phyloP scores from a whole-genome alignment of 2,888 invertebrate genomes.

The Agrochola lychnidis region DNA sequence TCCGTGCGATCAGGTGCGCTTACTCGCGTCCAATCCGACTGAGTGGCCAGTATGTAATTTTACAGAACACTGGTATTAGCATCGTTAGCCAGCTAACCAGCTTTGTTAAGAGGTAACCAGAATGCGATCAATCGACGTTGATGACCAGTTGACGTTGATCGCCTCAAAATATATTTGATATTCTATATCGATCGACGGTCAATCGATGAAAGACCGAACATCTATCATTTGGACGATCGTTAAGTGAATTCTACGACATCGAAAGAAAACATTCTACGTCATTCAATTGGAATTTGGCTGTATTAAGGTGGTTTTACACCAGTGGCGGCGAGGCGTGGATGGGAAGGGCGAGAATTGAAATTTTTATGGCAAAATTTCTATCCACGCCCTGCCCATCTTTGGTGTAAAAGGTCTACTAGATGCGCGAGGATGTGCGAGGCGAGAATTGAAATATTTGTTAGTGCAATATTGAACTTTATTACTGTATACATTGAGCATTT shows the following conservation, averaged over 20 bases:
- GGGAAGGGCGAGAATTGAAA: no score
- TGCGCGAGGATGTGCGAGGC: no score
- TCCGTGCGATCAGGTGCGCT: slow-evolving; percentile 61
- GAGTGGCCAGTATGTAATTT: slow-evolving; percentile 66
- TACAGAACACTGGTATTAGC: slow-evolving; percentile 44
- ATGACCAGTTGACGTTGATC: background rate
- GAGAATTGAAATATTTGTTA: no score
- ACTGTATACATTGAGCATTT: no score
- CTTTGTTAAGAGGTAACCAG: background rate
- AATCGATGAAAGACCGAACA: background rate
- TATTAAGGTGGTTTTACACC: no score
- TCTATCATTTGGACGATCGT: background rate
- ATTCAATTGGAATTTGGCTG: background rate
- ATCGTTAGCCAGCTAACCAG: background rate
- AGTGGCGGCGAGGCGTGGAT: no score
- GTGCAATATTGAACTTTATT: no score
- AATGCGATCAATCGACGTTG: background rate
- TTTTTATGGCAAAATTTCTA: no score
- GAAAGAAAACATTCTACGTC: background rate
- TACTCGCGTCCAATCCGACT: slow-evolving; percentile 47
- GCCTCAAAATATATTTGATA: background rate
- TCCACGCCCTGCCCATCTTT: no score
- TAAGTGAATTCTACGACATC: background rate
- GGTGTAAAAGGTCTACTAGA: no score
- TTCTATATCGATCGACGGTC: background rate